Percentiles rank a stretch among this genome's conserved stretches.
Evolutionary conservation across 2,113 vertebrate species (phyloP).

Genomic region (Pelodiscus sinensis): DNA sequence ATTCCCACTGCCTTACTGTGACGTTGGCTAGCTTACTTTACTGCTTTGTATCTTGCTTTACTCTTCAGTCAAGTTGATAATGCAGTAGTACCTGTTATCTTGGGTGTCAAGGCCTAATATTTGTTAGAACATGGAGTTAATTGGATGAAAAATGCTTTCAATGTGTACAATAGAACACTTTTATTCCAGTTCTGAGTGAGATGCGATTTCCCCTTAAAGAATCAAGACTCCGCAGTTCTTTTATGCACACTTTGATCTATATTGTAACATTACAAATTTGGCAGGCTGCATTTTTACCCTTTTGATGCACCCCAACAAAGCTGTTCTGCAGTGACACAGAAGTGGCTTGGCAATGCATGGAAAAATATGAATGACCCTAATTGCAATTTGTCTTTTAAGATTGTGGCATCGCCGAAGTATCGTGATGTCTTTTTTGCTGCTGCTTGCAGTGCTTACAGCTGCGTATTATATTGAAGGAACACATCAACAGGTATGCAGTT

Average conservation of each 20-base stretch:
- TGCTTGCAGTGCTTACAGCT: constrained; percentile 85
- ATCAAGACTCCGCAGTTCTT: neutral
- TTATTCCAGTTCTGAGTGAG: neutral
- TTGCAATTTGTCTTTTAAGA: constrained; percentile 79
- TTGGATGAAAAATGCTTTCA: neutral
- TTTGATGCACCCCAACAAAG: neutral
- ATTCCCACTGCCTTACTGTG: neutral
- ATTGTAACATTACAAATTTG: neutral
- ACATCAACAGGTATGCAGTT: constrained; percentile 90
- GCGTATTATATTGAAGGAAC: constrained; percentile 91
- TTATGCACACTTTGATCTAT: neutral
- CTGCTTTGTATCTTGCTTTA: neutral
- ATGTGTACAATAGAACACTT: neutral
- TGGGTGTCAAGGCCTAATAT: neutral
- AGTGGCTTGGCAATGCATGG: constrained; percentile 12
- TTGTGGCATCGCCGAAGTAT: constrained; percentile 89
- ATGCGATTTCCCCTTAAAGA: neutral
- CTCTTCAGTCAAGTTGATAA: neutral
- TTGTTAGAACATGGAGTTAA: neutral
- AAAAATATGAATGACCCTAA: constrained; percentile 27
- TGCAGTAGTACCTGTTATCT: neutral
- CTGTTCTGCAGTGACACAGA: neutral
- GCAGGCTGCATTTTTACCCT: neutral
- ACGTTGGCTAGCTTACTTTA: neutral
- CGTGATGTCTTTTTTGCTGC: constrained; percentile 83